phyloP scores from a whole-genome alignment of 1,140 invertebrate species.

The Mylabris phalerata region DNA sequence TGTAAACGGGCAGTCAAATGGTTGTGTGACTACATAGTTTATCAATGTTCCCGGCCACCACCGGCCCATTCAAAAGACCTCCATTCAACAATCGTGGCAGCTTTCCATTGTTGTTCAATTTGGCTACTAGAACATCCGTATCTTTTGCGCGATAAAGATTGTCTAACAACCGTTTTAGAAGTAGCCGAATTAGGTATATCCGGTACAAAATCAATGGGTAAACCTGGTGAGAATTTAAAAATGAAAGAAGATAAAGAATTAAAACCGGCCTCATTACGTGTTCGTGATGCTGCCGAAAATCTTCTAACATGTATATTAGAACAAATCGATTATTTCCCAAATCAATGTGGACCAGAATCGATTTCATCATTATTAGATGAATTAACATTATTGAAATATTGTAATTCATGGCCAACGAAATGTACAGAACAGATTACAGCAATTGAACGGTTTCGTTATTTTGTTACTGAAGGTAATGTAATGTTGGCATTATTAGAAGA shows the following conservation, averaged over 20 bases:
- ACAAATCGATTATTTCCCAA: constrained; percentile 74
- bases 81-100: constrained; percentile 84
- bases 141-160: constrained; percentile 85
- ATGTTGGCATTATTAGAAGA: constrained; percentile 87
- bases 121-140: constrained; percentile 89
- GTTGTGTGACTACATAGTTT: constrained; percentile 95
- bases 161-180: constrained; percentile 86
- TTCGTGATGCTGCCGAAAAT: constrained; percentile 91
- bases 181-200: constrained; percentile 97
- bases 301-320: constrained; percentile 85
- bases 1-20: constrained; percentile 93
- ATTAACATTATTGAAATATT: constrained; percentile 73
- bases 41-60: constrained; percentile 92
- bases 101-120: constrained; percentile 82
- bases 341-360: constrained; percentile 75
- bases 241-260: constrained; percentile 94
- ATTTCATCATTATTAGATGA: constrained; percentile 84
- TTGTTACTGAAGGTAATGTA: constrained; percentile 83
- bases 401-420: constrained; percentile 54
- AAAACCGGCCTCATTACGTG: constrained; percentile 92
- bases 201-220: constrained; percentile 82
- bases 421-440: constrained; percentile 49
- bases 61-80: constrained; percentile 94
- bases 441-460: constrained; percentile 74
- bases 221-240: constrained; percentile 80